These are phyloP conservation scores for Apeltes quadracus DNA, from an alignment of 2,113 vertebrate genomes.

Conservation along the genomic window DNA sequence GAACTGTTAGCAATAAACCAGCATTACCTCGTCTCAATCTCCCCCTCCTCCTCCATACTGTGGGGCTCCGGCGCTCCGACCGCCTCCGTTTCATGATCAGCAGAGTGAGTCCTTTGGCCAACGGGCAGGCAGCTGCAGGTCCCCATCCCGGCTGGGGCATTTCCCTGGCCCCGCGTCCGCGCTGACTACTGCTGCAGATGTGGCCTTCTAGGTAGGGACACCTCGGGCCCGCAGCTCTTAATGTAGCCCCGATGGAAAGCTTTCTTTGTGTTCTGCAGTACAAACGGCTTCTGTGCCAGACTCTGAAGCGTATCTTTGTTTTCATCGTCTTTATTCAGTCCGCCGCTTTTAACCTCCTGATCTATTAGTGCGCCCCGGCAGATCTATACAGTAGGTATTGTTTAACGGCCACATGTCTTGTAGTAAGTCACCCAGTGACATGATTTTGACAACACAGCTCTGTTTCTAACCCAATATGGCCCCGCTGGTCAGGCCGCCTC, in stretches of 20 bases:
- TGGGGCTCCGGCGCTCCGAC: conserved; percentile 54
- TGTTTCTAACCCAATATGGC: conserved; percentile 22
- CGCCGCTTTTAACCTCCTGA: conserved; percentile 54
- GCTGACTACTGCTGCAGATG: conserved; percentile 55
- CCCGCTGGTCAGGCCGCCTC: conserved; percentile 15
- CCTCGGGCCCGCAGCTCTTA: conserved; percentile 57
- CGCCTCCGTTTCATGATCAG: conserved; percentile 42
- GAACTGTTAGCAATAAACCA: not conserved
- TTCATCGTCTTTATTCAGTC: conserved; percentile 63
- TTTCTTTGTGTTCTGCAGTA: conserved; percentile 60
- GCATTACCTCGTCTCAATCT: conserved; percentile 70
- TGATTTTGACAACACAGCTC: conserved; percentile 44
- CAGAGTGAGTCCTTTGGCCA: conserved; percentile 34
- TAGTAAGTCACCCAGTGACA: conserved; percentile 55
- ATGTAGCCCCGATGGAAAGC: conserved; percentile 73
- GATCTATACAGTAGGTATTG: conserved; percentile 59
- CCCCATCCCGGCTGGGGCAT: conserved; percentile 72
- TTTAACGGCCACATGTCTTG: conserved; percentile 42
- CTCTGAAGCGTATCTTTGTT: conserved; percentile 84
- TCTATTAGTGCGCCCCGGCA: conserved; percentile 49
- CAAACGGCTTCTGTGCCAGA: conserved; percentile 73
- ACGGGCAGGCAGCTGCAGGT: conserved; percentile 71
- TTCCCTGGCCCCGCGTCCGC: conserved; percentile 50
- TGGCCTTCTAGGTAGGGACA: conserved; percentile 59
- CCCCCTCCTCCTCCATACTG: conserved; percentile 58